These are phyloP conservation scores for Palythoa grandis DNA, from an alignment of 92 coral and sea anemone species.

Conservation along the genomic window DNA sequence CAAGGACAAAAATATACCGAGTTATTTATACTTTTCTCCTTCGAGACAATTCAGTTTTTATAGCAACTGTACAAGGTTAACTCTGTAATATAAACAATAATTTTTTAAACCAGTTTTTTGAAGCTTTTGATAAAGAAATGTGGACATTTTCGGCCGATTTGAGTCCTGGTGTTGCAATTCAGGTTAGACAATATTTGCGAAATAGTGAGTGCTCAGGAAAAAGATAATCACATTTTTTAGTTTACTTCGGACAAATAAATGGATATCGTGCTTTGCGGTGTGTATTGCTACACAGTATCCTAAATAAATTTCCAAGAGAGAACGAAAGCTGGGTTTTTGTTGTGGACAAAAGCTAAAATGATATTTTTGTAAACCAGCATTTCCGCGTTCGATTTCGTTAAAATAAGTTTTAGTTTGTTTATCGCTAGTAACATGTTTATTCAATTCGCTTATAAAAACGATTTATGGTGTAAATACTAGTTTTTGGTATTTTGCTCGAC, in stretches of 20 bases:
- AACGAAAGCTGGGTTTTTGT: background rate
- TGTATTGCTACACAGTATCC: too few species aligned
- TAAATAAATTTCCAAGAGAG: too few species aligned
- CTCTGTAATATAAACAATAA: background rate
- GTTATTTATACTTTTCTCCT: background rate
- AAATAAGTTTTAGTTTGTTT: background rate
- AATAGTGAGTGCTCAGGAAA: constrained; percentile 2
- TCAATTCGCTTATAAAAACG: background rate
- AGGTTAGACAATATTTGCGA: constrained; percentile 31
- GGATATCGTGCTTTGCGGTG: too few species aligned
- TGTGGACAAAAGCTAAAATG: background rate
- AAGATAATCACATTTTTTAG: background rate
- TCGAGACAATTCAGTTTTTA: background rate
- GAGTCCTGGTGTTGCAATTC: constrained; percentile 24
- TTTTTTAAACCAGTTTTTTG: background rate
- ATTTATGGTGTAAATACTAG: background rate
- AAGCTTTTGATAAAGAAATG: background rate
- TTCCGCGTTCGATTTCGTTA: background rate
- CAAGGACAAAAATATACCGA: background rate
- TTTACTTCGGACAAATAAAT: constrained; percentile 15
- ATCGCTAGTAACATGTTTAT: background rate
- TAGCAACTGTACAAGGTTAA: background rate
- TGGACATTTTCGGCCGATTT: background rate
- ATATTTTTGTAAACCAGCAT: background rate
- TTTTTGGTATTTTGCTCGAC: background rate